Evolutionary conservation across 1,140 invertebrate genomes (phyloP).

Genomic region (Anoplophora glabripennis): DNA sequence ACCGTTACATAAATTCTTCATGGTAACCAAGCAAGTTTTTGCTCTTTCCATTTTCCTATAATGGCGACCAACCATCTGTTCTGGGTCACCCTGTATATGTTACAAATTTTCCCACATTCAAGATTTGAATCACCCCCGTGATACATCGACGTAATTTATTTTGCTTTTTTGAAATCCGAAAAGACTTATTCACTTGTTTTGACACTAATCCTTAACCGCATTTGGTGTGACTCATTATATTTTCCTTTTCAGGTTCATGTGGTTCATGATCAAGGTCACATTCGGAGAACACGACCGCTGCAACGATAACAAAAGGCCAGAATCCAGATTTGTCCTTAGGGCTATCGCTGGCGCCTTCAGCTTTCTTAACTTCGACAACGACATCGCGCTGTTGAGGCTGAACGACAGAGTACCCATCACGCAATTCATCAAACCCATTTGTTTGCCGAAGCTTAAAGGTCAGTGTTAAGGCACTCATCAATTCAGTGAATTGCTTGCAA

Average conservation of each 20-base stretch:
- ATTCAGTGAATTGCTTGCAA: no score
- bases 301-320: conserved; percentile 63
- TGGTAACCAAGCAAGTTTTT: no score
- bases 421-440: conserved; percentile 73
- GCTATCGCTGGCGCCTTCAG: conserved; percentile 75
- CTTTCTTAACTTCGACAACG: conserved; percentile 79
- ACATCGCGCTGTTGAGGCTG: conserved; percentile 76
- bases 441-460: conserved; percentile 67
- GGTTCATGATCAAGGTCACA: conserved; percentile 85
- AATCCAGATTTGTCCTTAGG: conserved; percentile 71
- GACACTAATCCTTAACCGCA: no score
- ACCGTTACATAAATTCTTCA: no score
- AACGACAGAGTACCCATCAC: conserved; percentile 73
- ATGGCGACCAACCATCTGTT: no score
- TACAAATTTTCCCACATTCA: no score
- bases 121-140: no score
- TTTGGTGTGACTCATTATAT: conserved; percentile 15
- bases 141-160: background rate
- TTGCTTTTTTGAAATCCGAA: background rate
- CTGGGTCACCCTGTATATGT: no score
- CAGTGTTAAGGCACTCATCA: conserved; percentile 28
- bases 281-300: conserved; percentile 83
- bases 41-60: no score
- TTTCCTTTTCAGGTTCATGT: conserved; percentile 71
- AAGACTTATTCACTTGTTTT: no score